phyloP scores from a whole-genome alignment of 2,113 vertebrate genomes.

The Orientallactaga bullata region DNA sequence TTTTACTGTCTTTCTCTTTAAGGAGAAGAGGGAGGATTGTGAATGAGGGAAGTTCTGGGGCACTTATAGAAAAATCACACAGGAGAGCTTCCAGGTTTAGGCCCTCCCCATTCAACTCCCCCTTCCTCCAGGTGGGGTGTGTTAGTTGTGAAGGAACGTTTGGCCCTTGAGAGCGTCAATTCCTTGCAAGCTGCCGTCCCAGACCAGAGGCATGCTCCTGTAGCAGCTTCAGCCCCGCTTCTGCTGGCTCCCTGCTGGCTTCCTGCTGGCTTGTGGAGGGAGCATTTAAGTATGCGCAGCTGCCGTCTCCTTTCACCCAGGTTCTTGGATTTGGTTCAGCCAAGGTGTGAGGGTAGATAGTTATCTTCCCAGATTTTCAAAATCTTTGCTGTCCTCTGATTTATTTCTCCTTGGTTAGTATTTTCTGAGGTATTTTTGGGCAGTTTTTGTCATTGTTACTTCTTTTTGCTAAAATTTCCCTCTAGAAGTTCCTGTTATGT shows the following conservation, averaged over 20 bases:
- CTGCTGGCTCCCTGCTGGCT: background rate
- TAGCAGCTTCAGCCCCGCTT: background rate
- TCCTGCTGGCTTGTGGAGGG: background rate
- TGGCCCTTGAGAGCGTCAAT: background rate
- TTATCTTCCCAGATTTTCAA: background rate
- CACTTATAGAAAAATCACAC: background rate
- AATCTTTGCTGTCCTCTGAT: background rate
- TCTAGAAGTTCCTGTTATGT: background rate
- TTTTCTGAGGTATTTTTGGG: background rate
- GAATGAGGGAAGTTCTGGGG: background rate
- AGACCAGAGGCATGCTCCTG: background rate
- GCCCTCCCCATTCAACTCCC: background rate
- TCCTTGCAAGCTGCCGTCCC: background rate
- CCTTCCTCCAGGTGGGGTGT: background rate
- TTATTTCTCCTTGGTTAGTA: background rate
- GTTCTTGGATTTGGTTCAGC: background rate
- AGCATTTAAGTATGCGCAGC: background rate
- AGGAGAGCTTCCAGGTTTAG: background rate
- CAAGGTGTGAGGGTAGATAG: fast-evolving
- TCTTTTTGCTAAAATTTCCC: background rate
- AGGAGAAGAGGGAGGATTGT: background rate
- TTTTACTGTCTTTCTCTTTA: background rate
- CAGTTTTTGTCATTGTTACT: background rate
- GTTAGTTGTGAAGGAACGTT: background rate
- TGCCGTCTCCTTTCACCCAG: background rate